Evolutionary conservation across 2,888 invertebrate species (phyloP).

Genomic region (Pegoplata infirma): DNA sequence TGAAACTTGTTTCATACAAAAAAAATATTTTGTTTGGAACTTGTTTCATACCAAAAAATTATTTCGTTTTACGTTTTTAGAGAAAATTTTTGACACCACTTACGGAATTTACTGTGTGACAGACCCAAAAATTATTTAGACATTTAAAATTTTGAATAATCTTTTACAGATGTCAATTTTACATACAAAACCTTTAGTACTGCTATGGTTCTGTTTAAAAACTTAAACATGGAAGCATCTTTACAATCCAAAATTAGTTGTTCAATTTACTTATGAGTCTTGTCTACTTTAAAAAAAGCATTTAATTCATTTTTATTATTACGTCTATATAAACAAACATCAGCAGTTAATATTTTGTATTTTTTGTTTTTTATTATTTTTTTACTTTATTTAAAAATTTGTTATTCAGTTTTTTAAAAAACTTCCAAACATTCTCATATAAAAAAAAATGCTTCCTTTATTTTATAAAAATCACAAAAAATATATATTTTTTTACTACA

Average conservation of each 20-base stretch:
- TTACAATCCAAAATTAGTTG: slow-evolving; percentile 43
- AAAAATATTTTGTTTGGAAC: too few species aligned
- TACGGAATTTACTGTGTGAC: too few species aligned
- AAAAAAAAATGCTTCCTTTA: slow-evolving; percentile 55
- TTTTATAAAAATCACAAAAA: slow-evolving; percentile 35
- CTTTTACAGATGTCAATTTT: too few species aligned
- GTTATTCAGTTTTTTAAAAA: slow-evolving; percentile 64
- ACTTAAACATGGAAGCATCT: too few species aligned
- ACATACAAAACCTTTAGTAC: too few species aligned
- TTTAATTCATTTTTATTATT: slow-evolving; percentile 36
- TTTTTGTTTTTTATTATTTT: slow-evolving; percentile 32
- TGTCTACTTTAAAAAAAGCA: slow-evolving; percentile 69
- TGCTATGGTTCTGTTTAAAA: background rate
- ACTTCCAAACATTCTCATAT: slow-evolving; percentile 60
- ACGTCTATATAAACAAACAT: too few species aligned
- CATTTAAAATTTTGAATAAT: too few species aligned
- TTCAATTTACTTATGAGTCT: slow-evolving; percentile 55
- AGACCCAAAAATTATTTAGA: too few species aligned
- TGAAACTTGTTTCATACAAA: too few species aligned
- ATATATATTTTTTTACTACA: slow-evolving; percentile 24
- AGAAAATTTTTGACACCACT: too few species aligned
- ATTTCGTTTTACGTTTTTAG: too few species aligned
- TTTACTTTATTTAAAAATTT: slow-evolving; percentile 54
- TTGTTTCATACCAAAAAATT: too few species aligned
- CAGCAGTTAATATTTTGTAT: slow-evolving; percentile 35